A percentile compares a stretch with the other conserved stretches of the same genome.
Conservation (phyloP, 2,113 vertebrate genomes). For the Carlito syrichta region DNA sequence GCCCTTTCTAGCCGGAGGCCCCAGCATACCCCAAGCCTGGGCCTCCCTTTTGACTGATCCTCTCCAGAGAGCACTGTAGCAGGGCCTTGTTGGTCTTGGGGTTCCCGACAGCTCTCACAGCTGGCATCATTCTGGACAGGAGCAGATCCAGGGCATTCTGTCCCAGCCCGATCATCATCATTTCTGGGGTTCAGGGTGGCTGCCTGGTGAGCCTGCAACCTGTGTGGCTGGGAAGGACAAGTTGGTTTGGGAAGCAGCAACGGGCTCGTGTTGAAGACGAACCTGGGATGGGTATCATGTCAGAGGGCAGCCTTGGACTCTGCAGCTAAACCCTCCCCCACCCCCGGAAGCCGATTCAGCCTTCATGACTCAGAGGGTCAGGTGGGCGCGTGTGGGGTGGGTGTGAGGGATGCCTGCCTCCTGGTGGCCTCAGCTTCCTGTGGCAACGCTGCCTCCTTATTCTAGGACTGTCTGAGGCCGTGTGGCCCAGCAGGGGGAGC, state of each 20-base stretch:
- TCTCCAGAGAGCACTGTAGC: neutral
- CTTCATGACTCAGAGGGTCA: fast-evolving
- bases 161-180: neutral
- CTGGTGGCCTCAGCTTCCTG: too few species aligned
- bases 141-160: neutral
- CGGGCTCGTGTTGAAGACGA: neutral
- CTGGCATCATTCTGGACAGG: neutral
- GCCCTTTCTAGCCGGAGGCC: neutral
- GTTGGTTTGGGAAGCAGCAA: neutral
- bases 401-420: neutral
- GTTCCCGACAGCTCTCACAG: fast-evolving
- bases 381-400: fast-evolving
- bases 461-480: neutral
- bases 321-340: too few species aligned
- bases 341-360: neutral
- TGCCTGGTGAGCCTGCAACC: neutral
- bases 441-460: neutral
- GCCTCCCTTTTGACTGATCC: neutral
- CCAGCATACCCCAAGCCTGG: neutral
- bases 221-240: neutral
- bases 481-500: neutral
- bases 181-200: neutral
- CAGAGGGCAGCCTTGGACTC: neutral
- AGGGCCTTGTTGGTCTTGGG: too few species aligned
- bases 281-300: neutral